Conservation (phyloP, 2,888 invertebrate species). For the Barypeithes pellucidus region DNA sequence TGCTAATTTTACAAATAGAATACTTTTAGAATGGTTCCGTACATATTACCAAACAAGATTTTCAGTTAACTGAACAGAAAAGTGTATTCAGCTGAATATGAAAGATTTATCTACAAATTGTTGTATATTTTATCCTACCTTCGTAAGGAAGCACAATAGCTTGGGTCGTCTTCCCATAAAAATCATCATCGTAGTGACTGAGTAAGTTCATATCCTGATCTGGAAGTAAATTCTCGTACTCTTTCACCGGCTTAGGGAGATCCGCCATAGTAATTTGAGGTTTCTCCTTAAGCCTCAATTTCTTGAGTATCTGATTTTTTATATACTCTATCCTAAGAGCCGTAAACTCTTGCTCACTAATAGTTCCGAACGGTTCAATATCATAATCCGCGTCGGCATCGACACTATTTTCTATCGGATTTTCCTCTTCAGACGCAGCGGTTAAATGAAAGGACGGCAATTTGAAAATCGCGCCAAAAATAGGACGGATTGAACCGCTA, state of each 20-base stretch:
- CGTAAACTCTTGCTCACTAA: constrained; percentile 76
- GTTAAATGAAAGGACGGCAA: constrained; percentile 47
- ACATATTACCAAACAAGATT: no score
- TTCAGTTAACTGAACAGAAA: no score
- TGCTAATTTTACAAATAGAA: no score
- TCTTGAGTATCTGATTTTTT: constrained; percentile 88
- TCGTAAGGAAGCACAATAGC: constrained; percentile 87
- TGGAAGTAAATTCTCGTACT: constrained; percentile 78
- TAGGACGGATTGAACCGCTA: constrained; percentile 59
- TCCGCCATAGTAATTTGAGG: constrained; percentile 78
- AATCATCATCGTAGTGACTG: constrained; percentile 81
- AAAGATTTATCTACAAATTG: no score
- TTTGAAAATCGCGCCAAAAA: constrained; percentile 63
- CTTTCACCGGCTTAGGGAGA: constrained; percentile 84
- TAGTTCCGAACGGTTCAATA: constrained; percentile 29
- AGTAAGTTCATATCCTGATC: constrained; percentile 72
- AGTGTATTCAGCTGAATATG: no score
- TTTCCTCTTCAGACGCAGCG: constrained; percentile 58
- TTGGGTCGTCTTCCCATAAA: constrained; percentile 88
- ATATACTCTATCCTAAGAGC: constrained; percentile 85
- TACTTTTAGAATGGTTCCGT: no score
- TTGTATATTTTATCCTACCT: constrained; percentile 72
- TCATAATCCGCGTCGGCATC: constrained; percentile 52
- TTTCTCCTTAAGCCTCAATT: constrained; percentile 83
- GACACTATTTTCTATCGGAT: constrained; percentile 62